Evolutionary conservation across 2,113 vertebrate species (phyloP), one percentile per base, ranked within the genome.

Genomic region (Sturnus vulgaris): DNA sequence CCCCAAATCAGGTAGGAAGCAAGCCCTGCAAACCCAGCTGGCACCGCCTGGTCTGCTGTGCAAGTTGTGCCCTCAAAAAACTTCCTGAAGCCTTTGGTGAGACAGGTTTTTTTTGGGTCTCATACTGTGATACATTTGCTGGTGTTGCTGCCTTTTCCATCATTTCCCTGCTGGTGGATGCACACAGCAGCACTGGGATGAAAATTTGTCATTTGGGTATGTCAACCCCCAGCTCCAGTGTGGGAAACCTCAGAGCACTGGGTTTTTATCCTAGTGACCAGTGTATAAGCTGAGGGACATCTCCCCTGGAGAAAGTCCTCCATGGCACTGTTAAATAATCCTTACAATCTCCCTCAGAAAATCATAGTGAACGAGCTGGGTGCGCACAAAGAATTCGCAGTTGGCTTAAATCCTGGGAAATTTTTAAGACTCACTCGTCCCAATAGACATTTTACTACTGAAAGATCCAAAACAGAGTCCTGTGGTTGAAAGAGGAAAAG

Each of bases 31-130:
- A 61, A 25, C 40, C 16, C 19, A 63, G 8, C 20, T 60, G 55
- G 15, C 27, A 28, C 10, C 0, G 1, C 21, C 31, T 53, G 20
- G 2, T 60, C 42, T 65, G 31, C 40, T 65, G 2, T 2, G 33
- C 12, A 46, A 25, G 17, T 3, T 63, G 6, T 55, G 28, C 11
- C 56, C 21, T 39, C 35, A 44, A n/a, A 49, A 77, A 27, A 1
- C 19, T n/a, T 52, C 4, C 22, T 27, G 7, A 42, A 56, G 10
- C 12, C 23, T 83, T 77, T 53, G 27, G 22, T 73, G 46, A 56
- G 19, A 12, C 0, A 0, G 10, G 8, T 11, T 30, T 9, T n/a
- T 24, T 16, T 7, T 20, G 20, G 11, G 28, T 72, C 22, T 65
- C 10, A 4, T 1, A 0, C 18, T 55, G 40, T 16, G 53, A 47